Base-by-base conservation (phyloP, 2,797 vertebrate species). In the Dryobates pubescens region DNA sequence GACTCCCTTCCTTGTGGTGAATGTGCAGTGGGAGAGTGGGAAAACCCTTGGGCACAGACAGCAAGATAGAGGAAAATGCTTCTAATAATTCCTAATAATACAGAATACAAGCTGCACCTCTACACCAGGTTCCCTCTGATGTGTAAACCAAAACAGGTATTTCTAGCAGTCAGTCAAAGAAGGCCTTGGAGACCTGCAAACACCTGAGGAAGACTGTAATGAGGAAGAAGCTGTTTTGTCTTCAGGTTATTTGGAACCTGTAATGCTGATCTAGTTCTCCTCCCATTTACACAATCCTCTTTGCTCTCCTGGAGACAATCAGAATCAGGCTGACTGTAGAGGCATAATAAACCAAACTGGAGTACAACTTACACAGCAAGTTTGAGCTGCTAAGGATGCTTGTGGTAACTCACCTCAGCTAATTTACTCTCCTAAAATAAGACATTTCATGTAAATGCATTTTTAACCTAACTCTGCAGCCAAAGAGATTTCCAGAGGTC, bases 191-290 rank as follows among this genome's bases (percentile, higher is more conserved):
- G 47, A 41, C 13, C 36, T 34, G 79, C 6, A 26, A 53, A 32
- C 32, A 78, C 65, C 47, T 88, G 56, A 24, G 41, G 83, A 7
- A 88, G 72, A 69, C 12, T 65, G 11, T 49, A 76, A 62, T 36
- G 17, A 78, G 22, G 54, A 81, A 89, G 41, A 54, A 76, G 49
- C 4, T 62, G 4, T 53, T 91, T 90, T 83, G 19, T 68, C 74
- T n/a, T 85, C 59, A 62, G 58, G 49, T 89, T 81, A 82, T 34
- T 90, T n/a, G 63, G 58, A 92, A 88, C 30, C 56, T 88, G 80
- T 65, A 93, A 56, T 41, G 61, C 72, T 77, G 74, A 92, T 77
- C 62, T 70, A 90, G 78, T 83, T 90, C 76, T 95, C 38, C 14
- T 82, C 23, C 51, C 12, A 12, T 49, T 91, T 92, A 82, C 59